Conservation (phyloP, 2,797 vertebrate genomes). For the Sebastes miniatus region DNA sequence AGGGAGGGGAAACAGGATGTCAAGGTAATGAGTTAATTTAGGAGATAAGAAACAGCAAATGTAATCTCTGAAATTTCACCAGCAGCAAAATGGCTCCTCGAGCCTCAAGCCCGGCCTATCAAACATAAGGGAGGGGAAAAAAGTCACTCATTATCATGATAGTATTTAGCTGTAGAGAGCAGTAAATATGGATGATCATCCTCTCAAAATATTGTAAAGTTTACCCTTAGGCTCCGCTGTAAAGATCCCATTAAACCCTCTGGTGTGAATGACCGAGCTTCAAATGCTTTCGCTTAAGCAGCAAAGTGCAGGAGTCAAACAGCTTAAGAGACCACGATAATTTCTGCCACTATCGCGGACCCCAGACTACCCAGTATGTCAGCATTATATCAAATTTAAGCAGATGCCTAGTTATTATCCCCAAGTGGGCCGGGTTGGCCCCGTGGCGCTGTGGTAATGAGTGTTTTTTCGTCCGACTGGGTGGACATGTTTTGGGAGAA, state of each 20-base stretch:
- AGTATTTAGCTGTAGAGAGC: constrained; percentile 32
- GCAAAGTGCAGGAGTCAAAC: constrained; percentile 43
- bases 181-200: constrained; percentile 60
- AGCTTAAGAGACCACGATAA: constrained; percentile 43
- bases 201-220: constrained; percentile 31
- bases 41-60: constrained; percentile 77
- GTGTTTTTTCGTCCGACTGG: constrained; percentile 79
- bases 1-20: constrained; percentile 65
- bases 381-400: constrained; percentile 79
- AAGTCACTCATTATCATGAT: constrained; percentile 36
- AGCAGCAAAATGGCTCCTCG: constrained; percentile 62
- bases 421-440: constrained; percentile 66
- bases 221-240: constrained; percentile 20
- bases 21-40: constrained; percentile 80
- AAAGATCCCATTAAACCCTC: constrained; percentile 43
- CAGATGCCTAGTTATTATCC: constrained; percentile 78
- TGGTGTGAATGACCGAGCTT: constrained; percentile 38
- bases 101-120: constrained; percentile 32
- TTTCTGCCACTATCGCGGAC: constrained; percentile 41
- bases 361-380: constrained; percentile 46
- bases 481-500: constrained; percentile 82
- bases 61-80: constrained; percentile 70
- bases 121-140: neutral
- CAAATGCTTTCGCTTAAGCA: constrained; percentile 29
- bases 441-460: constrained; percentile 76